phyloP scores from a whole-genome alignment of 30 jellyfish, hydroid and myxozoan species.

The Hydractinia symbiolongicarpus region DNA sequence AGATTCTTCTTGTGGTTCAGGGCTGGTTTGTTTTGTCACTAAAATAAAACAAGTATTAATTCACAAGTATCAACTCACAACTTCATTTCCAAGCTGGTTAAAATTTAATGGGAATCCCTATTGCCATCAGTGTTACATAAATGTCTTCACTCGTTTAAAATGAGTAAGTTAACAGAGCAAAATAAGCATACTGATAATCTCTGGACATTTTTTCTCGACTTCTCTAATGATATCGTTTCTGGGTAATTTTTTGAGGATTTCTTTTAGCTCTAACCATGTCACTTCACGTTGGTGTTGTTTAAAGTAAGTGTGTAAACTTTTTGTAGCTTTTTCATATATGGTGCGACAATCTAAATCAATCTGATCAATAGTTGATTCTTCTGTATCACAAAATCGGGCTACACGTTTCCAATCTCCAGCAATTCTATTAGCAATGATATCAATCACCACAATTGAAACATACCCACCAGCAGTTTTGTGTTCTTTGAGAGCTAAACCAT shows the following conservation, averaged over 20 bases:
- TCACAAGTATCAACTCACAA: too few relatives aligned
- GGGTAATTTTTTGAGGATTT: background rate
- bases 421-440: slow-evolving; percentile 8
- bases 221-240: background rate
- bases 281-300: background rate
- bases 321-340: background rate
- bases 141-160: too few relatives aligned
- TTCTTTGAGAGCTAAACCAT: background rate
- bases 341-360: slow-evolving; percentile 17
- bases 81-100: too few relatives aligned
- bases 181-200: background rate
- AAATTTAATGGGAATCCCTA: too few relatives aligned
- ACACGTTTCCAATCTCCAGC: slow-evolving; percentile 18
- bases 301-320: background rate
- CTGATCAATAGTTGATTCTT: background rate
- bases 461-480: background rate
- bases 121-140: too few relatives aligned
- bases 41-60: too few relatives aligned
- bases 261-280: background rate
- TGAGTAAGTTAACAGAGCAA: too few relatives aligned
- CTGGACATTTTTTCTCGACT: background rate
- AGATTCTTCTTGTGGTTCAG: too few relatives aligned
- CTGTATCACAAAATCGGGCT: background rate
- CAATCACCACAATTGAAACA: background rate
- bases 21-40: too few relatives aligned